Evolutionary conservation across 1,140 invertebrate genomes (phyloP), one percentile per base, ranked within the genome.

Genomic region (Oryctes rhinoceros): DNA sequence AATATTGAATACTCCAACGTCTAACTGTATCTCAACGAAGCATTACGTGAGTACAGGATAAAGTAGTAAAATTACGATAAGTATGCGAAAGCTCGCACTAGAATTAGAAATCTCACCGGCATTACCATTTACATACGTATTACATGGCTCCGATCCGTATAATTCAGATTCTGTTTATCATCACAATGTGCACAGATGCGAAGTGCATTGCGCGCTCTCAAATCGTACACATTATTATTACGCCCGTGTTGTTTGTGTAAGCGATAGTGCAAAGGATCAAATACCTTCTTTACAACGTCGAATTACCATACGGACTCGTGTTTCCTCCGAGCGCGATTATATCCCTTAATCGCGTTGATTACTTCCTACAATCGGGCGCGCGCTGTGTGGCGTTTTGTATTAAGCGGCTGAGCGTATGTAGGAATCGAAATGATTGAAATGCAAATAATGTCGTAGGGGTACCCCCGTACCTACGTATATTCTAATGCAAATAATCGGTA

Each of bases 401-500:
- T 44, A 44, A 44, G 39, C 39, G 39, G 39, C 9, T 44, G 39
- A 44, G 39, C 39, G 39, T 44, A 44, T 59, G 53, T 59, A 59
- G 18, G 53, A 59, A 59, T 59, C 15, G 53, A n/a, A 44, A 37
- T 71, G 65, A 71, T 71, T 71, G 65, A 71, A 71, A 71, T 71
- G 65, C 65, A 71, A 71, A 71, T 71, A 71, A 59, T 59, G 65
- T 30, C 35, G 65, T 71, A 13, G 65, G 24, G 65, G 24, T 71
- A 37, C 20, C 24, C 39, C 65, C 20, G 24, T 35, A 35, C 20
- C 11, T 35, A 35, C 53, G 3, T 15, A 37, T 71, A 71, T 71
- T 71, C 65, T 71, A 71, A 71, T 71, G 65, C 65, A 71, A 71
- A 35, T 71, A 71, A 71, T 71, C 24, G 35, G 24, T 71, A 71